Evolutionary conservation across 2,113 vertebrate genomes (phyloP).

Genomic region (Morone chrysops): DNA sequence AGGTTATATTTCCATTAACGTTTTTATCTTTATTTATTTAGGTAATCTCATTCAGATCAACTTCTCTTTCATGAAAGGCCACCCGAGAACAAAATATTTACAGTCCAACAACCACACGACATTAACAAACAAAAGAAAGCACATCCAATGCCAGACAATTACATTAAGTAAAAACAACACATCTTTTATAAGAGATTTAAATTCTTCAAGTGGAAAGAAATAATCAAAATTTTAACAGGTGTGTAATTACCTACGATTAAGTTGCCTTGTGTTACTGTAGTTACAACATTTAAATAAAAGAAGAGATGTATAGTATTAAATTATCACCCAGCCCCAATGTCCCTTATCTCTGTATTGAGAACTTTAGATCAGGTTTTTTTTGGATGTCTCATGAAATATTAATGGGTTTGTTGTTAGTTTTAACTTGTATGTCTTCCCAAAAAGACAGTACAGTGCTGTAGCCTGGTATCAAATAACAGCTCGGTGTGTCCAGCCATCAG

Average conservation of each 20-base stretch:
- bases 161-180: no score
- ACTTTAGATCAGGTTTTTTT: neutral
- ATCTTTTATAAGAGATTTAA: neutral
- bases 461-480: constrained; percentile 63
- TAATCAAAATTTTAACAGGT: neutral
- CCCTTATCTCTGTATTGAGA: neutral
- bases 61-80: neutral
- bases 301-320: neutral
- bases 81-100: neutral
- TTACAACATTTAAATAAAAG: neutral
- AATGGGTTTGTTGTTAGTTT: constrained; percentile 7
- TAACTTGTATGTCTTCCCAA: constrained; percentile 18
- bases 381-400: constrained; percentile 21
- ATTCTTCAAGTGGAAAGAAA: neutral
- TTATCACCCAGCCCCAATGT: neutral
- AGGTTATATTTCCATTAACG: neutral
- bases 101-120: neutral
- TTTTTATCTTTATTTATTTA: neutral
- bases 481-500: constrained; percentile 24
- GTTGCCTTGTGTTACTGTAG: neutral
- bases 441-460: constrained; percentile 35
- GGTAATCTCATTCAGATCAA: neutral
- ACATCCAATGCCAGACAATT: neutral
- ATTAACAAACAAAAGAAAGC: neutral
- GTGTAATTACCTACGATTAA: neutral